These are phyloP conservation scores for Pristionchus entomophagus DNA, from an alignment of 2,888 invertebrate genomes.

Conservation along the genomic window DNA sequence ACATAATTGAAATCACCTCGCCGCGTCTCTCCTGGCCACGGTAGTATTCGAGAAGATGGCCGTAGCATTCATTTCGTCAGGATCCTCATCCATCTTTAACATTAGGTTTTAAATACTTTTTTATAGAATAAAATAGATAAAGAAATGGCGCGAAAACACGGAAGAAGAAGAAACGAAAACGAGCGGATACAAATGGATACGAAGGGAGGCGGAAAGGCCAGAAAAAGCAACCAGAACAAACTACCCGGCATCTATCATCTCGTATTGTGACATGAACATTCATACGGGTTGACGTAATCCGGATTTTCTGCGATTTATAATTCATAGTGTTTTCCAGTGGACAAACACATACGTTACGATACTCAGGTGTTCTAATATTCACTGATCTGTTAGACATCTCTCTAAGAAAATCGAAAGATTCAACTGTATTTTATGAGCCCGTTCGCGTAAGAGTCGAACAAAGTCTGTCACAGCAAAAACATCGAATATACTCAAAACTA, in stretches of 20 bases:
- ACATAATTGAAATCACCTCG: background rate
- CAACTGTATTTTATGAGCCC: no score
- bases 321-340: no score
- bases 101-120: background rate
- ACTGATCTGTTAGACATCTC: no score
- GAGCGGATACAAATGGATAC: background rate
- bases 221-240: background rate
- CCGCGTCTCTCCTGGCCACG: background rate
- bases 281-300: background rate
- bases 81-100: slow-evolving; percentile 14
- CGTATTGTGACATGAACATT: background rate
- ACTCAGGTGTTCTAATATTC: no score
- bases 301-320: background rate
- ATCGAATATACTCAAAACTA: no score
- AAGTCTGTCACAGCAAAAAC: no score
- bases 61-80: background rate
- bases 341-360: no score
- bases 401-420: no score
- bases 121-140: background rate
- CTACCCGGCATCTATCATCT: background rate
- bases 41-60: background rate
- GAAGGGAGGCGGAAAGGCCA: background rate
- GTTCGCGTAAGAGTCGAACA: no score
- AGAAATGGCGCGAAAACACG: background rate
- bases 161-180: background rate